These are phyloP conservation scores for Hippolais icterina DNA, from an alignment of 2,113 vertebrate genomes.

Conservation along the genomic window DNA sequence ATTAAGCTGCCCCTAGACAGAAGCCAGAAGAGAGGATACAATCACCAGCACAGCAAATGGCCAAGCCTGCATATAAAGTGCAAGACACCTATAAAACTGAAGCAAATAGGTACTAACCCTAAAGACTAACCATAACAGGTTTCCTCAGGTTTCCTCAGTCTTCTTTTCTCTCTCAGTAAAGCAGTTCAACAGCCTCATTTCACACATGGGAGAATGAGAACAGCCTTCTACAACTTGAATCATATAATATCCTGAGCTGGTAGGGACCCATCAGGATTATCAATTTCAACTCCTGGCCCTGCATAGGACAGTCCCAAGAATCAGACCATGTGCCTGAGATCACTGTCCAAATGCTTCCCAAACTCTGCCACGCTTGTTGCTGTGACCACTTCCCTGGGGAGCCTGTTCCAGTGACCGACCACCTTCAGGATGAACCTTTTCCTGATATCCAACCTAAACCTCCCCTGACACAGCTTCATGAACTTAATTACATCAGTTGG, in stretches of 20 bases:
- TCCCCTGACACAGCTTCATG: not conserved
- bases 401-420: accelerated
- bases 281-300: not conserved
- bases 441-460: not conserved
- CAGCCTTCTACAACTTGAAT: not conserved
- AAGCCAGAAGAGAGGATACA: not conserved
- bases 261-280: not conserved
- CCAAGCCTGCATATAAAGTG: not conserved
- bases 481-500: not conserved
- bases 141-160: not conserved
- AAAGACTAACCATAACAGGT: not conserved
- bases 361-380: not conserved
- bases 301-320: not conserved
- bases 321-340: not conserved
- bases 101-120: not conserved
- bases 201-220: accelerated
- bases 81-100: not conserved
- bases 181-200: not conserved
- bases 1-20: not conserved
- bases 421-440: not conserved
- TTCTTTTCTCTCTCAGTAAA: not conserved
- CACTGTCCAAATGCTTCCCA: not conserved
- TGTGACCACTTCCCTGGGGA: not conserved
- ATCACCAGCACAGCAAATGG: not conserved
- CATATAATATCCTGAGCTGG: not conserved